Conservation (phyloP, 2,113 vertebrate genomes). For the Crocuta crocuta region DNA sequence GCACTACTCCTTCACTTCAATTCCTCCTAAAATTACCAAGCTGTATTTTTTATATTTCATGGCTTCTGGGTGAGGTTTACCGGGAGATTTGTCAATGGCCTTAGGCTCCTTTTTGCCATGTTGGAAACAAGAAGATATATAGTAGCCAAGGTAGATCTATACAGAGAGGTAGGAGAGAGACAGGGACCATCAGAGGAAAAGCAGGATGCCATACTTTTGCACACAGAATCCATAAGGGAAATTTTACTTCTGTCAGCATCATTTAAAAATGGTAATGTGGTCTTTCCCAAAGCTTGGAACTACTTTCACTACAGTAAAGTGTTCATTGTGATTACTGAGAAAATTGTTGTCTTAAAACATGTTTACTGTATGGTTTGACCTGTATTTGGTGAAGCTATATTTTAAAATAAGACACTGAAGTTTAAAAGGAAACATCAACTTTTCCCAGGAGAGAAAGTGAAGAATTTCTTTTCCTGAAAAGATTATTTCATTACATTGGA, state of each 20-base stretch:
- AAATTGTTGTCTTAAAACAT: constrained; percentile 31
- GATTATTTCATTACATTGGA: constrained; percentile 19
- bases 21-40: constrained; percentile 20
- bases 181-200: background rate
- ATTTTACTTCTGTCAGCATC: background rate
- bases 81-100: background rate
- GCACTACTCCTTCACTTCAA: background rate
- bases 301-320: background rate
- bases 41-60: background rate
- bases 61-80: constrained; percentile 5
- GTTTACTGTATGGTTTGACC: background rate
- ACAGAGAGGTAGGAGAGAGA: background rate
- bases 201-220: background rate
- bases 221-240: background rate
- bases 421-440: background rate
- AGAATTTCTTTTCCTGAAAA: constrained; percentile 7
- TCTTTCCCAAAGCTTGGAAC: background rate
- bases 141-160: background rate
- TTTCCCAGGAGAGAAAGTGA: constrained; percentile 1
- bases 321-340: background rate
- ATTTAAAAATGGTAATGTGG: background rate
- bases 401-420: constrained; percentile 14
- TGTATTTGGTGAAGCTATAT: background rate
- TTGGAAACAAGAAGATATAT: background rate
- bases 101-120: background rate